phyloP scores from a whole-genome alignment of 2,888 invertebrate species.

The Aricia artaxerxes region DNA sequence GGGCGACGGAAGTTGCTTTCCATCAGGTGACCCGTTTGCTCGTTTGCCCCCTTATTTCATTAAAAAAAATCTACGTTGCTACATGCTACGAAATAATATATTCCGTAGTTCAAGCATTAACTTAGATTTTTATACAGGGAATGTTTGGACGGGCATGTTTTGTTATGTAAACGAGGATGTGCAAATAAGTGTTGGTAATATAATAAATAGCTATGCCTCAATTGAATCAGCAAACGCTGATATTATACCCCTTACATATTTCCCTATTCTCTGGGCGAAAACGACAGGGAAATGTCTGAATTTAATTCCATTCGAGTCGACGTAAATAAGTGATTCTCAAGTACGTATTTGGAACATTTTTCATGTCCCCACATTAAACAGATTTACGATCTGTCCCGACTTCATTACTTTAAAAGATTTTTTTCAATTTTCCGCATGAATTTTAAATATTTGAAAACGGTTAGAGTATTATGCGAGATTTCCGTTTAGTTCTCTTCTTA shows the following conservation, averaged over 20 bases:
- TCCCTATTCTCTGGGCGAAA: slow-evolving; percentile 29
- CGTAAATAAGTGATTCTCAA: slow-evolving; percentile 45
- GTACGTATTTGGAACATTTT: slow-evolving; percentile 53
- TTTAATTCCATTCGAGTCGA: slow-evolving; percentile 40
- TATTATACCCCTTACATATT: slow-evolving; percentile 32
- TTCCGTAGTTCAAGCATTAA: background rate
- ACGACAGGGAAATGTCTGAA: slow-evolving; percentile 38
- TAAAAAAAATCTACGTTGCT: no score
- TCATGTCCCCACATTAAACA: slow-evolving; percentile 56
- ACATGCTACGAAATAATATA: background rate
- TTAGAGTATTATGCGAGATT: slow-evolving; percentile 35
- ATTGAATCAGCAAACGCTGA: slow-evolving; percentile 27
- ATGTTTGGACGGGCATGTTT: background rate
- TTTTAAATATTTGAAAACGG: slow-evolving; percentile 42
- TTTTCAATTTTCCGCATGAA: slow-evolving; percentile 47
- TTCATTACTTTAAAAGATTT: slow-evolving; percentile 51
- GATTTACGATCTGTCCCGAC: slow-evolving; percentile 53
- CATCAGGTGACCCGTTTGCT: no score
- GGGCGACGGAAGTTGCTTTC: no score
- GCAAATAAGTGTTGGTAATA: slow-evolving; percentile 1
- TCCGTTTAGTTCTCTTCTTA: background rate
- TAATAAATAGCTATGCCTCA: slow-evolving; percentile 16
- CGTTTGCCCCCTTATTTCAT: no score
- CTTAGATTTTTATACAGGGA: background rate
- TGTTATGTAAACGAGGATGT: background rate